Conservation (phyloP, 2,888 invertebrate species). For the Linnaemya vulpina region DNA sequence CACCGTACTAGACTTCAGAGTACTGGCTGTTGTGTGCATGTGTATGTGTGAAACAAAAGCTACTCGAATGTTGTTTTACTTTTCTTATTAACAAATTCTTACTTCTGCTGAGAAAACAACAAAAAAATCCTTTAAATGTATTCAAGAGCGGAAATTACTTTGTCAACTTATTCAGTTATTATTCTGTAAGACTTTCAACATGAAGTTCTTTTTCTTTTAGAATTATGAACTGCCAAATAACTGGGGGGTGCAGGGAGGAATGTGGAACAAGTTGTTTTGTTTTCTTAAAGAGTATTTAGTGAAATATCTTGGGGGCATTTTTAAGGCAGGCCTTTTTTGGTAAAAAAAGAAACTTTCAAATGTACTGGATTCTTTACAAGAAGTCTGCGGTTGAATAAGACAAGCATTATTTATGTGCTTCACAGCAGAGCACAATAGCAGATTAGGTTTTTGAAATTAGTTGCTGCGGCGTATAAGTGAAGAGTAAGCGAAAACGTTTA, state of each 20-base stretch:
- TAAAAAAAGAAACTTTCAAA: too few relatives aligned
- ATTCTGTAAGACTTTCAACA: not conserved
- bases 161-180: constrained; percentile 44
- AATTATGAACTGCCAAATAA: not conserved
- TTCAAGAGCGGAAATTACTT: constrained; percentile 51
- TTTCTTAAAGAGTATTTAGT: not conserved
- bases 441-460: too few relatives aligned
- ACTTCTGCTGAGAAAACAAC: not conserved
- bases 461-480: too few relatives aligned
- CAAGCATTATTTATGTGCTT: too few relatives aligned
- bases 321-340: not conserved
- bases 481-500: too few relatives aligned
- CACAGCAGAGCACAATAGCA: too few relatives aligned
- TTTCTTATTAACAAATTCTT: not conserved
- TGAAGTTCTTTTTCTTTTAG: not conserved
- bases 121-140: not conserved
- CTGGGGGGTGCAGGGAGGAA: not conserved
- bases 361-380: too few relatives aligned
- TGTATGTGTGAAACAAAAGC: not conserved
- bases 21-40: constrained; percentile 6
- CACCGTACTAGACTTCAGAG: not conserved
- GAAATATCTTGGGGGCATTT: not conserved
- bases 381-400: too few relatives aligned
- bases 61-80: not conserved
- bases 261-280: not conserved